Conservation (phyloP, 2,888 invertebrate genomes). For the Hirtodrosophila confusa region DNA sequence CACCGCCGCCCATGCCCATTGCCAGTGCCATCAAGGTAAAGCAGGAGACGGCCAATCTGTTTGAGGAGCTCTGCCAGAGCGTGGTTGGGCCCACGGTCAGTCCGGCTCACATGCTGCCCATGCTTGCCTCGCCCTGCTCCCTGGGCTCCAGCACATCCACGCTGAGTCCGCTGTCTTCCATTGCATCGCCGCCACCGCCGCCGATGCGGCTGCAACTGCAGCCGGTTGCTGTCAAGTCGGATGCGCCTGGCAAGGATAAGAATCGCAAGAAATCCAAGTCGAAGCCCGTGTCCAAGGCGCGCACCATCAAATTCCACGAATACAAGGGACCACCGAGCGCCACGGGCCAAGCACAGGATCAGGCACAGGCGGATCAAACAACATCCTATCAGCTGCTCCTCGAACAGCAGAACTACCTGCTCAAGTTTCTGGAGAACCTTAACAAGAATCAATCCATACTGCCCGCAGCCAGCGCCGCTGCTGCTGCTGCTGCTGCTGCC, state of each 20-base stretch:
- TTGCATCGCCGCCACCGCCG: slow-evolving; percentile 86
- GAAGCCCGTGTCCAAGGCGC: slow-evolving; percentile 91
- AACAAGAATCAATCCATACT: slow-evolving; percentile 93
- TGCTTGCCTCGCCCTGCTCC: slow-evolving; percentile 85
- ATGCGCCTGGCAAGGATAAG: slow-evolving; percentile 90
- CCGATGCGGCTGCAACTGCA: slow-evolving; percentile 84
- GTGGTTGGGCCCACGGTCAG: slow-evolving; percentile 84
- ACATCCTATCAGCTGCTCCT: slow-evolving; percentile 95
- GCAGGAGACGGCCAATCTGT: slow-evolving; percentile 84
- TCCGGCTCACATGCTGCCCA: slow-evolving; percentile 85
- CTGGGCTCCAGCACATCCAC: slow-evolving; percentile 88
- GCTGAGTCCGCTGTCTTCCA: slow-evolving; percentile 88
- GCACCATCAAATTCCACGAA: slow-evolving; percentile 98
- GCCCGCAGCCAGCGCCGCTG: slow-evolving; percentile 83
- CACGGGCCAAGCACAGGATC: slow-evolving; percentile 88
- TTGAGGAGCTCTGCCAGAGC: slow-evolving; percentile 87
- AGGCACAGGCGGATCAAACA: slow-evolving; percentile 87
- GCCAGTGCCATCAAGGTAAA: slow-evolving; percentile 79
- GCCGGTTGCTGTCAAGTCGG: slow-evolving; percentile 85
- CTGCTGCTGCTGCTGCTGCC: slow-evolving; percentile 21
- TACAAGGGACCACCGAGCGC: slow-evolving; percentile 95
- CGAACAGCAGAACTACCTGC: slow-evolving; percentile 95
- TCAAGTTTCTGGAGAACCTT: slow-evolving; percentile 93
- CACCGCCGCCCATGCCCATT: slow-evolving; percentile 53
- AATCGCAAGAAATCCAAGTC: slow-evolving; percentile 93